These are phyloP conservation scores for Drosophila ohnishii DNA, from an alignment of 1,140 invertebrate genomes.

Conservation along the genomic window DNA sequence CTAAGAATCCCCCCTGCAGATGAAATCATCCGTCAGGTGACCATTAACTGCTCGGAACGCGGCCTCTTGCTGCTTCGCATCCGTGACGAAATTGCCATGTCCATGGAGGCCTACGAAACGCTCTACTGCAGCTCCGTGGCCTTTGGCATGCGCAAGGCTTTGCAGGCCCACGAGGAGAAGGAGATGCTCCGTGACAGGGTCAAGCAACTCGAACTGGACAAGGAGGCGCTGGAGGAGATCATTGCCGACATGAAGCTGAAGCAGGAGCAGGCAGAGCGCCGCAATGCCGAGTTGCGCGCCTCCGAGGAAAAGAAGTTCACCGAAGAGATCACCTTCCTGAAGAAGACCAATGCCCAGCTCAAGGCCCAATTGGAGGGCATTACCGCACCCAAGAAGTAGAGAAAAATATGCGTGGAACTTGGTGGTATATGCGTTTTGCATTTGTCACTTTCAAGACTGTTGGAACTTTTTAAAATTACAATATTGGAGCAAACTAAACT, in stretches of 20 bases:
- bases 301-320: conserved; percentile 95
- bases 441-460: conserved; percentile 46
- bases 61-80: conserved; percentile 96
- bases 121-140: conserved; percentile 98
- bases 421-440: conserved; percentile 42
- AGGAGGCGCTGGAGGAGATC: conserved; percentile 89
- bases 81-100: conserved; percentile 97
- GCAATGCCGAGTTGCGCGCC: conserved; percentile 91
- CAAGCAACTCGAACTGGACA: conserved; percentile 87
- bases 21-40: conserved; percentile 96
- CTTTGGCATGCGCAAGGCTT: conserved; percentile 98
- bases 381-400: conserved; percentile 94
- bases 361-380: conserved; percentile 97
- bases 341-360: conserved; percentile 96
- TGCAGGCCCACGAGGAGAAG: conserved; percentile 90
- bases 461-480: conserved; percentile 54
- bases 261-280: conserved; percentile 92
- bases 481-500: conserved; percentile 42
- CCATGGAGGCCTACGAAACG: conserved; percentile 95
- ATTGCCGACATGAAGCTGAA: conserved; percentile 92
- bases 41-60: conserved; percentile 98
- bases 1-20: conserved; percentile 84
- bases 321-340: conserved; percentile 95
- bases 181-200: conserved; percentile 85
- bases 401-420: background rate